Conservation (phyloP, 2,113 vertebrate species). For the Hemibagrus wyckioides region DNA sequence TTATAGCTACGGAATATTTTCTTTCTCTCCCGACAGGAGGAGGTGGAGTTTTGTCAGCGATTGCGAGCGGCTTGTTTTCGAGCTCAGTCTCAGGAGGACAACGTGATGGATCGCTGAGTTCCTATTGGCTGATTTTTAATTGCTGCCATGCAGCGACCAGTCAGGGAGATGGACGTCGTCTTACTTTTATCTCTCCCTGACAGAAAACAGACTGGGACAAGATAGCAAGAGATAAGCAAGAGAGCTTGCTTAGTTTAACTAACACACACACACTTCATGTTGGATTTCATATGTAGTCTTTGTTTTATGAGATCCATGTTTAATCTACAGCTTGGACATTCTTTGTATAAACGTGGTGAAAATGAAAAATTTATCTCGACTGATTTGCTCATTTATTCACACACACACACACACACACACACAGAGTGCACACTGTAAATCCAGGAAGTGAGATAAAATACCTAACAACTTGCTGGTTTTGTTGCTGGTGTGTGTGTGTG, state of each 20-base stretch:
- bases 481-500: too few species aligned
- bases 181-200: too few species aligned
- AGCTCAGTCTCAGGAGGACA: conserved; percentile 70
- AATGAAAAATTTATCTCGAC: neutral
- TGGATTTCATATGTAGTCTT: too few species aligned
- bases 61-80: conserved; percentile 76
- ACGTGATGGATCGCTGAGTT: conserved; percentile 85
- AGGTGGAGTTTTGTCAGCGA: conserved; percentile 83
- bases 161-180: neutral
- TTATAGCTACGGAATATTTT: too few species aligned
- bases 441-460: neutral
- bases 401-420: neutral
- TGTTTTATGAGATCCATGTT: neutral
- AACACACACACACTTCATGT: neutral
- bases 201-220: neutral
- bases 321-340: neutral
- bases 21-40: conserved; percentile 71
- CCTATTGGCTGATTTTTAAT: neutral
- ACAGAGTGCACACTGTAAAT: neutral
- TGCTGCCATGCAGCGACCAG: neutral
- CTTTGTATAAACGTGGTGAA: neutral
- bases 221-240: too few species aligned
- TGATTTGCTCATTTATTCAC: neutral
- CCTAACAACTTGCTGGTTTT: neutral
- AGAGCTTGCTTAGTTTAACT: neutral